These are phyloP conservation scores for Microctenopoma stevenorrisi DNA, from an alignment of 2,797 vertebrate species.

Conservation along the genomic window DNA sequence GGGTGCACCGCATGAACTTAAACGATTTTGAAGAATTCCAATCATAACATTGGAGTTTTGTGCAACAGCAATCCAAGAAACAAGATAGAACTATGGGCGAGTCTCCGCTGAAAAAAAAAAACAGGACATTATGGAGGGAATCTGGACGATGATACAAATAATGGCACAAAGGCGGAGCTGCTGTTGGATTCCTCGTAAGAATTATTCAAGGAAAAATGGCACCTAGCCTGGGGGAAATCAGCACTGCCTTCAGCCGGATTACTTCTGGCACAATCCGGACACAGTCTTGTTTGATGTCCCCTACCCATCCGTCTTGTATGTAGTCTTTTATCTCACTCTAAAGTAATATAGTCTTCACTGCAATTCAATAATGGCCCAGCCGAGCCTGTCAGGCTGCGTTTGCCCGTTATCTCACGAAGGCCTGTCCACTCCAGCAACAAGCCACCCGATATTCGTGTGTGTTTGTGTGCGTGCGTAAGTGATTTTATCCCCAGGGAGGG, in stretches of 20 bases:
- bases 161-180: conserved; percentile 69
- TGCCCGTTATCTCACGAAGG: conserved; percentile 96
- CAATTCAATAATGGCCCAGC: conserved; percentile 97
- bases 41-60: conserved; percentile 78
- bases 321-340: conserved; percentile 99
- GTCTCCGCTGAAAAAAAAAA: conserved; percentile 15
- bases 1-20: conserved; percentile 73
- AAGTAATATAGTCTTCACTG: conserved; percentile 97
- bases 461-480: conserved; percentile 49
- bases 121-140: conserved; percentile 48
- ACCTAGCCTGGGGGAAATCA: conserved; percentile 94
- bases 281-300: conserved; percentile 97
- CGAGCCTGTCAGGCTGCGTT: conserved; percentile 95
- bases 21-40: conserved; percentile 82
- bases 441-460: conserved; percentile 78
- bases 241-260: conserved; percentile 92
- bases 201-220: conserved; percentile 92
- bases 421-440: conserved; percentile 94
- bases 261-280: conserved; percentile 95
- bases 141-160: conserved; percentile 62
- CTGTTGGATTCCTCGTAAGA: conserved; percentile 87
- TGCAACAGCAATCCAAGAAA: conserved; percentile 58
- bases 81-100: conserved; percentile 46
- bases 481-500: conserved; percentile 65
- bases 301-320: conserved; percentile 95